Percentiles rank a stretch among this genome's conserved stretches.
Evolutionary conservation across 2,797 vertebrate genomes (phyloP).

Genomic region (Erpetoichthys calabaricus): DNA sequence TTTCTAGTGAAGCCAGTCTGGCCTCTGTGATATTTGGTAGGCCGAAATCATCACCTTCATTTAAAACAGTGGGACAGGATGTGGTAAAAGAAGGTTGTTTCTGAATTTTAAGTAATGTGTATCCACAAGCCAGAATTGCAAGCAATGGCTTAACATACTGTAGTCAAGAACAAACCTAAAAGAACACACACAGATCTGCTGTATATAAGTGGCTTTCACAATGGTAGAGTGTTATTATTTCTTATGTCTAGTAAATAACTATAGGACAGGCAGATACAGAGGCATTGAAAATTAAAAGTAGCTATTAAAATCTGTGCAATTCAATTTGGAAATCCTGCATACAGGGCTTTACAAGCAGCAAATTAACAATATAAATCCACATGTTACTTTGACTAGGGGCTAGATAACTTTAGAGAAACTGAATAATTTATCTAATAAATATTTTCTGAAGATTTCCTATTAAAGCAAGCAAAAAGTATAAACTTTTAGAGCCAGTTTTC

Average conservation of each 20-base stretch:
- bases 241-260: too few relatives aligned
- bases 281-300: background rate
- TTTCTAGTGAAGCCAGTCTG: conserved; percentile 21
- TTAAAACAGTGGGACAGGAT: conserved; percentile 18
- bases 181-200: background rate
- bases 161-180: background rate
- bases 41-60: conserved; percentile 29
- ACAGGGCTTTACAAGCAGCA: too few relatives aligned
- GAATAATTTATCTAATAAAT: too few relatives aligned
- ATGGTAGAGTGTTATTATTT: too few relatives aligned
- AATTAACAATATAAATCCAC: too few relatives aligned
- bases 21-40: conserved; percentile 20
- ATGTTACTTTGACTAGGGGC: too few relatives aligned
- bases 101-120: background rate
- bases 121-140: background rate
- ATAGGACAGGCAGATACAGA: background rate
- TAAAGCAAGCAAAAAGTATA: too few relatives aligned
- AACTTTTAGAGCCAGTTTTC: too few relatives aligned
- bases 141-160: background rate
- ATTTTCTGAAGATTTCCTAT: too few relatives aligned
- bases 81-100: conserved; percentile 8
- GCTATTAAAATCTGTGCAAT: too few relatives aligned
- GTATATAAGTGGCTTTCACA: background rate
- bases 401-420: too few relatives aligned
- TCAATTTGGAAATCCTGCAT: too few relatives aligned